phyloP scores from a whole-genome alignment of 2,888 invertebrate species.

The Hanleya hanleyi region DNA sequence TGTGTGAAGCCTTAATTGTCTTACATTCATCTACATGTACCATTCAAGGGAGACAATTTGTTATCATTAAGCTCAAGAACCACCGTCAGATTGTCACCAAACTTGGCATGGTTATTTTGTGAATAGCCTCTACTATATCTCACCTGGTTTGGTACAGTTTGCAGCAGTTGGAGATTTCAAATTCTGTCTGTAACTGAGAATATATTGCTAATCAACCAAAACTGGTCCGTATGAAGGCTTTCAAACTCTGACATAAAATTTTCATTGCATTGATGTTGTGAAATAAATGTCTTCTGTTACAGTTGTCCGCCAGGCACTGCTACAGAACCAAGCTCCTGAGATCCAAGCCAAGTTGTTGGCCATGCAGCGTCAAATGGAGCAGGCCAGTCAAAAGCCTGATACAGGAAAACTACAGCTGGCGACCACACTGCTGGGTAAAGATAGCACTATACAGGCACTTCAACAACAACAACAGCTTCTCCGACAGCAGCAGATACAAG shows the following conservation, averaged over 20 bases:
- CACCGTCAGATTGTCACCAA: too few relatives aligned
- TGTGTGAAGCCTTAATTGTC: too few relatives aligned
- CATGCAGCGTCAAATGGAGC: slow-evolving; percentile 81
- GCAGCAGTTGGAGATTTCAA: not conserved
- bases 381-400: slow-evolving; percentile 20
- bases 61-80: too few relatives aligned
- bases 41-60: too few relatives aligned
- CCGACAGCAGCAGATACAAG: slow-evolving; percentile 39
- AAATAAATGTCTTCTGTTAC: slow-evolving; percentile 68
- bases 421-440: slow-evolving; percentile 10
- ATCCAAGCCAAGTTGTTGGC: slow-evolving; percentile 93
- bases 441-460: slow-evolving; percentile 78
- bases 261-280: too few relatives aligned
- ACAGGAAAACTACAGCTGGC: slow-evolving; percentile 23
- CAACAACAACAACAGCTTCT: slow-evolving; percentile 76
- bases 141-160: not conserved
- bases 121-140: too few relatives aligned
- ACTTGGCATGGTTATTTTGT: too few relatives aligned
- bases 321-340: slow-evolving; percentile 92
- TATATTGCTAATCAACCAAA: too few relatives aligned
- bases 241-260: too few relatives aligned
- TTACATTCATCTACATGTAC: too few relatives aligned
- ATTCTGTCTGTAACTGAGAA: too few relatives aligned
- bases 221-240: too few relatives aligned
- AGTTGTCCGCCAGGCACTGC: slow-evolving; percentile 94